Evolutionary conservation across 2,888 invertebrate genomes (phyloP), one percentile per base, ranked within the genome.

Genomic region (Amphimallon solstitiale): DNA sequence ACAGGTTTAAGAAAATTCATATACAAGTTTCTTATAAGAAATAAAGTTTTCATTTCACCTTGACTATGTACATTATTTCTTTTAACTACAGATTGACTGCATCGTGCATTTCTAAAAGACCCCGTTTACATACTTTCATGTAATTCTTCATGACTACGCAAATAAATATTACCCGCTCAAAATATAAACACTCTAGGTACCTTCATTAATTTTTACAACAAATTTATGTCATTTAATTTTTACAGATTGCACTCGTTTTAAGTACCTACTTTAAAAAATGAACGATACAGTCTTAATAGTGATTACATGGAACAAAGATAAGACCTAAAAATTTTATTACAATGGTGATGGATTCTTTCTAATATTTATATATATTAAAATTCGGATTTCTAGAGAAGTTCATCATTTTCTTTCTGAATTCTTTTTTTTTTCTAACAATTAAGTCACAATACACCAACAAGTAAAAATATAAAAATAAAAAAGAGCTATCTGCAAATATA

Each of bases 331-430:
- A 61, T 37, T 61, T 69, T n/a, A n/a, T n/a, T 67, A 65, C 65
- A 65, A 66, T 70, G 64, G 43, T 66, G 67, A 40, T 65, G 46
- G 17, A 43, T 48, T 65, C 64, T 54, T 37, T 74, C 69, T 76
- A 75, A 74, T 76, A 78, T 74, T 79, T 77, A 82, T 82, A 82
- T 82, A 74, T 76, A 78, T 74, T 79, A 77, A 82, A 82, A 82
- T 82, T 82, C 81, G 81, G 80, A 73, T 80, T 80, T 77, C 81
- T 82, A 82, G 82, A 82, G 81, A 78, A 81, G 81, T 75, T 48
- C 38, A 63, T 67, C 63, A 45, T 48, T 64, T 49, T 60, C 48
- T 46, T 48, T 60, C 56, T 68, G 67, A 70, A 73, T 60, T 46
- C 43, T 40, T 60, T 66, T 65, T 52, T 10, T n/a, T n/a, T 62